These are phyloP conservation scores for Chloroceryle inda DNA, from an alignment of 2,797 vertebrate genomes.

Conservation along the genomic window DNA sequence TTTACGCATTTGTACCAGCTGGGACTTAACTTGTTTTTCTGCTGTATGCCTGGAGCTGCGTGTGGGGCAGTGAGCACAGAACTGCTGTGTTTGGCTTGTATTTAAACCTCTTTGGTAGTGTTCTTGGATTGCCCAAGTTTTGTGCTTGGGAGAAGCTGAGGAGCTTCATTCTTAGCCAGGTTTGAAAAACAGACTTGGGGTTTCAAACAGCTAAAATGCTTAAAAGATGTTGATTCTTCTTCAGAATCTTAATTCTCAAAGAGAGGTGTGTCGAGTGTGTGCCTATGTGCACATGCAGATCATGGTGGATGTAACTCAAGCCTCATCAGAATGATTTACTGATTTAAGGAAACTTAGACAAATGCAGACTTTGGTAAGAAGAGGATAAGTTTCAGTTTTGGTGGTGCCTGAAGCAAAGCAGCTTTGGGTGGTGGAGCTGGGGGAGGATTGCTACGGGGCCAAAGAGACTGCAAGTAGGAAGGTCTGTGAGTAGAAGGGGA, in stretches of 20 bases:
- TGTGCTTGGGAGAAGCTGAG: background rate
- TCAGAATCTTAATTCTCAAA: background rate
- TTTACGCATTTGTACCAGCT: background rate
- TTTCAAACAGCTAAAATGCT: background rate
- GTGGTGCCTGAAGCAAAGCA: background rate
- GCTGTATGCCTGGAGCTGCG: accelerated
- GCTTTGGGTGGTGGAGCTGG: background rate
- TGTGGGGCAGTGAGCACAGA: accelerated
- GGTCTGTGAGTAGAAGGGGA: too few relatives aligned
- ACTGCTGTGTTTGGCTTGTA: background rate
- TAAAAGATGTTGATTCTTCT: background rate
- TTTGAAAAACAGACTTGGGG: background rate
- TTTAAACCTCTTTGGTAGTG: background rate
- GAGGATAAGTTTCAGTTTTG: background rate
- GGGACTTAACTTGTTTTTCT: background rate
- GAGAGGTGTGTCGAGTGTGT: background rate
- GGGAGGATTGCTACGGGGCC: accelerated
- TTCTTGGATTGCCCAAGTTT: background rate
- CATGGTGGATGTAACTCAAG: background rate
- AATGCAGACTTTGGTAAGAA: background rate
- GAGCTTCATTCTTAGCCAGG: background rate
- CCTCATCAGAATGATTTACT: background rate
- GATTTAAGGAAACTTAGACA: background rate
- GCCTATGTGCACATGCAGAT: accelerated
- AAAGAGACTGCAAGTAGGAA: background rate